Percentiles rank a stretch among this genome's conserved stretches.
Evolutionary conservation across 2,888 invertebrate species (phyloP).

Genomic region (Xestoiulus laeticollis): DNA sequence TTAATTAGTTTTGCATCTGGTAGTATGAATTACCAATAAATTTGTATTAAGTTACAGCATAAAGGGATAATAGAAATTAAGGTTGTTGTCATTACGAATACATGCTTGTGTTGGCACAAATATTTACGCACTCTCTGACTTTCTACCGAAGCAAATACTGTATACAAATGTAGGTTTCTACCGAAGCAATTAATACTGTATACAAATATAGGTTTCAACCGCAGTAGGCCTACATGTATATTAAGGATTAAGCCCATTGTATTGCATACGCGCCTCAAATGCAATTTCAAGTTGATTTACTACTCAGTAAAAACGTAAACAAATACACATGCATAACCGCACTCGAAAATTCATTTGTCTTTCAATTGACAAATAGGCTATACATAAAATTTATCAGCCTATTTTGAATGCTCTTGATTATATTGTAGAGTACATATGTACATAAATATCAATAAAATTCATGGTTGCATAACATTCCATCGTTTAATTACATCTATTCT

Average conservation of each 20-base stretch:
- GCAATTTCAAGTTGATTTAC: background rate
- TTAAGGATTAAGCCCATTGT: background rate
- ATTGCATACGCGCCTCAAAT: background rate
- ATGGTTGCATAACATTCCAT: too few species aligned
- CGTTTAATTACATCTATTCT: too few species aligned
- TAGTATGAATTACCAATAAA: constrained; percentile 22
- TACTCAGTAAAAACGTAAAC: background rate
- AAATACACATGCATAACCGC: background rate
- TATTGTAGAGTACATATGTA: too few species aligned
- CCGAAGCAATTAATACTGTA: constrained; percentile 6
- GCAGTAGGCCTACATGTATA: background rate
- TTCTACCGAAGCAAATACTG: background rate
- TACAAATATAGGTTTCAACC: background rate
- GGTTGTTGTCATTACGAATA: background rate
- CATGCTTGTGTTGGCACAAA: background rate
- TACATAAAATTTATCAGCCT: background rate
- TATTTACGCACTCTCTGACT: background rate
- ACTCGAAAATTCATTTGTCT: background rate
- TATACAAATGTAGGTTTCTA: background rate
- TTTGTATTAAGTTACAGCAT: background rate
- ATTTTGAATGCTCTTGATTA: background rate
- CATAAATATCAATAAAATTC: too few species aligned
- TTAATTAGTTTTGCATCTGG: constrained; percentile 36
- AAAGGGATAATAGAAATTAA: constrained; percentile 38
- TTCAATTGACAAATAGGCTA: too few species aligned